Conservation (phyloP, 2,888 invertebrate genomes). For the Meloe dianella region DNA sequence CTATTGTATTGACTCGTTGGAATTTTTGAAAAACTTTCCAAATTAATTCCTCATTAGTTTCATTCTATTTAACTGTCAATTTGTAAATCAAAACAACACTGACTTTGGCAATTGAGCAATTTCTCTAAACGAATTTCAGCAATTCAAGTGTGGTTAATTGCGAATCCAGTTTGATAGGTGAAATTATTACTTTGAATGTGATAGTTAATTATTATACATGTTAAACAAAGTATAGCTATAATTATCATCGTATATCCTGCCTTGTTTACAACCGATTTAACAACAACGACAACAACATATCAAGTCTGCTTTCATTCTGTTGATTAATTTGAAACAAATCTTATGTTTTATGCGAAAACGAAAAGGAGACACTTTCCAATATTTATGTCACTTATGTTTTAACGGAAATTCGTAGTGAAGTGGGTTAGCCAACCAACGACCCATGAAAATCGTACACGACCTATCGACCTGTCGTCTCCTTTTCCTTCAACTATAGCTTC, state of each 20-base stretch:
- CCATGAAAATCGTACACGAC: neutral
- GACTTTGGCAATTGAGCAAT: neutral
- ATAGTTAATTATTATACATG: conserved; percentile 22
- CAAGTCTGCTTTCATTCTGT: neutral
- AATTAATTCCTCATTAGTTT: conserved; percentile 8
- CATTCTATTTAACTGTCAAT: conserved; percentile 13
- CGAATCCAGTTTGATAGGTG: conserved; percentile 6
- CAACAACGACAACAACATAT: neutral
- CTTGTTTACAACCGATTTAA: conserved; percentile 4
- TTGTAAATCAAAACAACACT: neutral
- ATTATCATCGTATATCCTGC: conserved; percentile 5
- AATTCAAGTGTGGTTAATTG: conserved; percentile 16
- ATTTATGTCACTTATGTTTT: neutral
- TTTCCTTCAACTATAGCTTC: neutral
- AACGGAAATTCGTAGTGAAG: neutral
- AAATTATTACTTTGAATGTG: conserved; percentile 17
- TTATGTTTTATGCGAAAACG: neutral
- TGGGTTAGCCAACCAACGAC: conserved; percentile 5
- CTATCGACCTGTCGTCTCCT: conserved; percentile 6
- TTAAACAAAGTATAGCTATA: conserved; percentile 33
- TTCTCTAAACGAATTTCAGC: conserved; percentile 14
- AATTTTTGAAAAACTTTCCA: neutral
- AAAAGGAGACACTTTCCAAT: neutral
- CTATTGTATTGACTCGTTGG: neutral
- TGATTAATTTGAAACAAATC: neutral